phyloP scores from a whole-genome alignment of 2,888 invertebrate genomes.

The Trachelus troglodyta region DNA sequence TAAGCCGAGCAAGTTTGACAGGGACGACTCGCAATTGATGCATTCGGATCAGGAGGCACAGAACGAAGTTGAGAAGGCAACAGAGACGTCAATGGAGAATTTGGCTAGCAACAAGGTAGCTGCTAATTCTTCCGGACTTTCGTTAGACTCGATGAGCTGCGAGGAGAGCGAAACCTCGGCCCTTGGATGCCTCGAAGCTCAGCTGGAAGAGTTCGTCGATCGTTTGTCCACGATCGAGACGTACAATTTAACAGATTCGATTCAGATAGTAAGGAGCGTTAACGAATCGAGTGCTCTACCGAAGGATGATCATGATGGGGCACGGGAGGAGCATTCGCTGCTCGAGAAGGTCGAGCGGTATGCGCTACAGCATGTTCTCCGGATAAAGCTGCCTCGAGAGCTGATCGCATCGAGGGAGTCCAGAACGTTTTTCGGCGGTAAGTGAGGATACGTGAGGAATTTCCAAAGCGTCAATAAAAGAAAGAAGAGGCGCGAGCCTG shows the following conservation, averaged over 20 bases:
- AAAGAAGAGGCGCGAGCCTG: too few species aligned
- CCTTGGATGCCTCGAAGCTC: constrained; percentile 45
- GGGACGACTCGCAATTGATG: constrained; percentile 46
- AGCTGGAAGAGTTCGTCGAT: constrained; percentile 71
- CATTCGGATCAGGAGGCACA: constrained; percentile 56
- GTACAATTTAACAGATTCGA: constrained; percentile 72
- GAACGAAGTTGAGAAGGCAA: constrained; percentile 37
- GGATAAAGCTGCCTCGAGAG: constrained; percentile 74
- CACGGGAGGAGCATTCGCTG: constrained; percentile 69
- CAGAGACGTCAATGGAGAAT: constrained; percentile 14
- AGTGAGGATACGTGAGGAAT: constrained; percentile 25
- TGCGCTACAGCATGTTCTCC: constrained; percentile 72
- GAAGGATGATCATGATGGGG: constrained; percentile 41
- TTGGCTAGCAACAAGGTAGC: constrained; percentile 43
- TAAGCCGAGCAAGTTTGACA: constrained; percentile 59
- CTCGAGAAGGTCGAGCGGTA: constrained; percentile 72
- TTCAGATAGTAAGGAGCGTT: constrained; percentile 62
- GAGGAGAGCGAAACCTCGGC: constrained; percentile 26
- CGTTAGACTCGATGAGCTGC: constrained; percentile 5
- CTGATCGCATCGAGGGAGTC: constrained; percentile 48
- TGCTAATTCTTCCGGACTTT: not conserved
- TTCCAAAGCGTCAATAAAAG: too few species aligned
- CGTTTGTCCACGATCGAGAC: constrained; percentile 69
- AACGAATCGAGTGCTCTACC: constrained; percentile 23
- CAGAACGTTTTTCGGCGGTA: constrained; percentile 62